Evolutionary conservation across 2,113 vertebrate species (phyloP), one percentile per base, ranked within the genome.

Genomic region (Amblyopsis rosae): DNA sequence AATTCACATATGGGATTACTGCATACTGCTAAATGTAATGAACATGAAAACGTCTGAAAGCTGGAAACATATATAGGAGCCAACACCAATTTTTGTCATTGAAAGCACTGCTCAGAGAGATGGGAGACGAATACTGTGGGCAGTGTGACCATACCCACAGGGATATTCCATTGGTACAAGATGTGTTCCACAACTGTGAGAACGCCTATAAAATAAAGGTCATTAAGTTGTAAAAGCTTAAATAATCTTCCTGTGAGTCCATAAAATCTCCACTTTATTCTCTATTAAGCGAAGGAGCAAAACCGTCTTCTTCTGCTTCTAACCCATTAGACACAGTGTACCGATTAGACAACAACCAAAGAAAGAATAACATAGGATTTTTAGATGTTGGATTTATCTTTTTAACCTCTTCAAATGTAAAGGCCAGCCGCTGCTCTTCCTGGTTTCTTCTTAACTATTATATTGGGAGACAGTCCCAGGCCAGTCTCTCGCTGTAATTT

Each of bases 211-310:
- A 77, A 77, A 74, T 57, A 66, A 66, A 78, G 67, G 48, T 41
- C 46, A 77, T 83, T 70, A 59, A 33, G 35, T 66, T 70, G 66
- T 77, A 70, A 72, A 80, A 75, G 68, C 70, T 77, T 11, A 58
- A 67, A 70, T 50, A 50, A 50, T 50, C 49, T 50, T 17, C 3
- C 19, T 54, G 12, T 15, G 49, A 67, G 65, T 77, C 69, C 61
- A 75, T 80, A 55, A 82, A 85, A 72, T 69, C 68, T 48, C 62
- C 67, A n/a, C 47, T 73, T 70, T 33, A 33, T 68, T 73, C 66
- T 26, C 26, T 26, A 26, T 26, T 58, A 4, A 17, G 54, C 50
- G 45, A 67, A 57, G 16, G 9, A 57, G 11, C 16, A 57, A 41
- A 41, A 41, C 35, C 35, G 5, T 41, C 35, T 41, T 41, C 35